These are phyloP conservation scores for Agrochola lychnidis DNA, from an alignment of 2,888 invertebrate genomes.

Conservation along the genomic window DNA sequence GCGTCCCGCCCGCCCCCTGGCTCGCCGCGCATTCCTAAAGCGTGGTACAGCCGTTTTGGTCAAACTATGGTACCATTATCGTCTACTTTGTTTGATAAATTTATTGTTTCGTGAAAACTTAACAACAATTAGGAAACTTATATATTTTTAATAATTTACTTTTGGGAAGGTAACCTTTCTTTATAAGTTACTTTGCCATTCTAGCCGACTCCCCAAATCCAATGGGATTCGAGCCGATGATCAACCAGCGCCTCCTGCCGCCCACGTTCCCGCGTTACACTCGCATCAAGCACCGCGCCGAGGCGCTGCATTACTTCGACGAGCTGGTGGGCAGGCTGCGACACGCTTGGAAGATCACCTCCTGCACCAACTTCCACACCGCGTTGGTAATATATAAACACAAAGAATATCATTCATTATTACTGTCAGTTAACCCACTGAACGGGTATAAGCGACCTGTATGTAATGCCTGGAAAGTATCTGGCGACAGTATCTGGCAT, in stretches of 20 bases:
- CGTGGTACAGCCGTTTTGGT: no score
- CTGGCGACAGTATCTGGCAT: no score
- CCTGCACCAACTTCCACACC: conserved; percentile 94
- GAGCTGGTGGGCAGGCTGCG: conserved; percentile 95
- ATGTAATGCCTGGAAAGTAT: no score
- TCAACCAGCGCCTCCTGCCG: conserved; percentile 98
- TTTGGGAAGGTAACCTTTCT: neutral
- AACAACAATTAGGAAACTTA: neutral
- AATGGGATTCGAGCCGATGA: conserved; percentile 99
- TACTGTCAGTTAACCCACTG: no score
- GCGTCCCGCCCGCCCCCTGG: no score
- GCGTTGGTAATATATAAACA: conserved; percentile 92
- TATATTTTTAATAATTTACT: no score
- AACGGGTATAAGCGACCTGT: no score
- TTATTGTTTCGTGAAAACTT: neutral
- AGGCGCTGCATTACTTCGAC: conserved; percentile 95
- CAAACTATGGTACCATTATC: neutral
- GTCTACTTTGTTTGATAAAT: neutral
- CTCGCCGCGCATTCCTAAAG: no score
- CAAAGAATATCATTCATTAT: no score
- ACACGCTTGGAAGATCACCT: conserved; percentile 95
- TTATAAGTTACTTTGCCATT: conserved; percentile 21
- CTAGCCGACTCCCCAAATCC: conserved; percentile 93
- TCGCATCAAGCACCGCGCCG: conserved; percentile 94
- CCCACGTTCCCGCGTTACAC: conserved; percentile 99